Conservation (phyloP, 2,113 vertebrate species). For the Geococcyx californianus region DNA sequence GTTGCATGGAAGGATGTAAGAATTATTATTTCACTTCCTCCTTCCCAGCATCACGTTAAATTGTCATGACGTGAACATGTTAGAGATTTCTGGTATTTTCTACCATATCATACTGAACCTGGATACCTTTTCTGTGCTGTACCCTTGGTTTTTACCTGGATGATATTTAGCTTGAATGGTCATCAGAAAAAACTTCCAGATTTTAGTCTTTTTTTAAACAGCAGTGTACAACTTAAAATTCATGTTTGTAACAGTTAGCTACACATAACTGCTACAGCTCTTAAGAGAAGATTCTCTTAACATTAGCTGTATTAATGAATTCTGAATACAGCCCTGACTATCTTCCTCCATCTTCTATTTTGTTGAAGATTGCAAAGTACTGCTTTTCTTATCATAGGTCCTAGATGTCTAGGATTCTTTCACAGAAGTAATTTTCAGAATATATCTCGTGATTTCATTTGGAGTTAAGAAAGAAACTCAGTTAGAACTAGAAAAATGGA, state of each 20-base stretch:
- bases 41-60: neutral
- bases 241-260: neutral
- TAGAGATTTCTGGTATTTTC: neutral
- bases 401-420: neutral
- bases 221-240: neutral
- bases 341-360: neutral
- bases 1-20: neutral
- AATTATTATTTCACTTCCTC: neutral
- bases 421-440: neutral
- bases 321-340: neutral
- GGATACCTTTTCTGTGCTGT: neutral
- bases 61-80: neutral
- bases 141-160: neutral
- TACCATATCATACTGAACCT: neutral
- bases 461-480: neutral
- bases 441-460: neutral
- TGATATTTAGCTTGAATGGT: neutral
- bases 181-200: neutral
- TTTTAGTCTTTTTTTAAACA: neutral
- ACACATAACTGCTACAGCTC: neutral
- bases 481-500: slow-evolving; percentile 1
- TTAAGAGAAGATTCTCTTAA: neutral
- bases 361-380: neutral
- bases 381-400: neutral
- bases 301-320: neutral